Base-by-base conservation (phyloP, 2,888 invertebrate genomes). In the Rhorus exstirpatorius region DNA sequence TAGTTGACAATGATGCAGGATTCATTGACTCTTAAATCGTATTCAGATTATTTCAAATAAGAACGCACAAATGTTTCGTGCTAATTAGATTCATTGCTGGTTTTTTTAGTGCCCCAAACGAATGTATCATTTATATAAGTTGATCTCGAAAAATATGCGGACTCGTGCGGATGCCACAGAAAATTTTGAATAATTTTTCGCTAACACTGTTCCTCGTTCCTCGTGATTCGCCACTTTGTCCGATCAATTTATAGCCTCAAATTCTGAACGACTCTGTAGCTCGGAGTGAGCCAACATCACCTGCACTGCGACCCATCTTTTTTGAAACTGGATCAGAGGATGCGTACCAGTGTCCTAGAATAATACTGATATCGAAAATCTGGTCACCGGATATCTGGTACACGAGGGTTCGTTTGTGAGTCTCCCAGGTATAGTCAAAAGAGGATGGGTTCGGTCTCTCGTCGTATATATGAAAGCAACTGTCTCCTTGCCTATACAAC, bases 291-390 rank as follows among this genome's bases (percentile, higher is more conserved):
- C 84, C 85, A 79, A 81, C 89, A 24, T 60, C 60, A 91, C 89
- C 90, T 91, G 90, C 91, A 78, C 44, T n/a, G n/a, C 8, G 80
- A 60, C 67, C 77, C 67, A n/a, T n/a, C 81, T 85, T 79, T 67
- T 41, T 17, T 24, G 65, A 87, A 89, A 89, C 88, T 86, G 85
- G 87, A 88, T 87, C 84, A 24, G 12, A 24, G 12, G 12, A 58
- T 51, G 72, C 53, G 51, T 55, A 53, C 12, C 51, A 72, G 49
- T 51, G 58, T 55, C 44, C 74, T 58, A 70, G 44, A 65, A 78
- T 70, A 82, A 82, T 65, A 75, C 51, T 31, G 63, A 70, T 58
- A 74, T 61, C 61, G 31, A 12, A 44, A 68, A 67, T 61, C 35
- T 19, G 41, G 60, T 35, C 44, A 44, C 51, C 61, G 51, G 38